Percentiles rank a stretch among this genome's conserved stretches.
Conservation (phyloP, 2,113 vertebrate species). For the Tiliqua scincoides region DNA sequence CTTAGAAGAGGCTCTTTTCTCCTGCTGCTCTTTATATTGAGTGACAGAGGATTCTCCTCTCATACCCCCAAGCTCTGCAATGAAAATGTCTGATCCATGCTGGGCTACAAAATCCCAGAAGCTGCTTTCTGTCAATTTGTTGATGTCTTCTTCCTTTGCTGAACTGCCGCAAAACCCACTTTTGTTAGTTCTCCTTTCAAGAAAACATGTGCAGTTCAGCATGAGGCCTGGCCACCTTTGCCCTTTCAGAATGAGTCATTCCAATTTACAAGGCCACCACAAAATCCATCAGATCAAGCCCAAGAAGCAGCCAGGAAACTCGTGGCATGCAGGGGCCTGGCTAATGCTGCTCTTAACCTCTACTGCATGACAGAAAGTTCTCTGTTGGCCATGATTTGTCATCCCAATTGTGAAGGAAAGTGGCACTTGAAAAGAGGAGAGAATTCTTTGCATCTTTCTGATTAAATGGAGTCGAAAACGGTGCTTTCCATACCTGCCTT, state of each 20-base stretch:
- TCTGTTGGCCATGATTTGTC: rapidly evolving
- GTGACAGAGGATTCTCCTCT: background rate
- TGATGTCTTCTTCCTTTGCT: constrained; percentile 55
- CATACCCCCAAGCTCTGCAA: background rate
- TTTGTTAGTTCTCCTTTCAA: constrained; percentile 69
- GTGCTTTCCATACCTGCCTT: background rate
- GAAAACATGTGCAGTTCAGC: constrained; percentile 66
- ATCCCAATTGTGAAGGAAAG: background rate
- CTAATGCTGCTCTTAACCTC: constrained; percentile 48
- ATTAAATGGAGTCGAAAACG: constrained; percentile 16
- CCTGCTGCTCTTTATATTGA: background rate
- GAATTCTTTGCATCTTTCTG: background rate
- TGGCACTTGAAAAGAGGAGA: constrained; percentile 19
- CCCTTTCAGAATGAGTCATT: constrained; percentile 66
- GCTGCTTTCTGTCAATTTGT: constrained; percentile 61
- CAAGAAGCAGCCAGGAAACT: constrained; percentile 59
- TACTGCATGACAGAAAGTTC: background rate
- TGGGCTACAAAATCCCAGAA: constrained; percentile 50
- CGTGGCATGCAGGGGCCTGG: background rate
- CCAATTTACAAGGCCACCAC: constrained; percentile 64
- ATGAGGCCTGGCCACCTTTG: constrained; percentile 68
- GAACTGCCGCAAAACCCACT: constrained; percentile 37
- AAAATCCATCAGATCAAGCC: constrained; percentile 60
- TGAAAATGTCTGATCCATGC: constrained; percentile 18
- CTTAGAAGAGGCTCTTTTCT: constrained; percentile 12